A percentile compares a stretch with the other conserved stretches of the same genome.
phyloP scores from a whole-genome alignment of 1,140 invertebrate genomes.

The Bombus terrestris region DNA sequence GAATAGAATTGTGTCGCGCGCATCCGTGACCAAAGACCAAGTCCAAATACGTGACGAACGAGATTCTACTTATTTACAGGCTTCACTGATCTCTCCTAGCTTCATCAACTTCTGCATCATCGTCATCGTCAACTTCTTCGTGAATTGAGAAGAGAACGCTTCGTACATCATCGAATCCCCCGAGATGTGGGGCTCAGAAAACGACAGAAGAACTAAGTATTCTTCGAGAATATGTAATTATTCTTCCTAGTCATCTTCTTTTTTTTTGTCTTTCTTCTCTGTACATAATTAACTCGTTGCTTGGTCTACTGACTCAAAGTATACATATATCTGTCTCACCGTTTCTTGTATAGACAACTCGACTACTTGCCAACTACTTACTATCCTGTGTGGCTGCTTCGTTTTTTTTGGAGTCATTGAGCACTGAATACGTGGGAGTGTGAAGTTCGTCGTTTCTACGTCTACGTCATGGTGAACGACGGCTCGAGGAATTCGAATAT shows the following conservation, averaged over 20 bases:
- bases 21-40: not conserved
- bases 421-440: not conserved
- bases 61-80: slow-evolving; percentile 58
- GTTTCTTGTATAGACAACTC: not conserved
- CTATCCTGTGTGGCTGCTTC: slow-evolving; percentile 1
- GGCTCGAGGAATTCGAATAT: slow-evolving; percentile 54
- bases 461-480: slow-evolving; percentile 39
- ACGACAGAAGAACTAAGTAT: not conserved
- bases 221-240: too few species aligned
- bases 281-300: not conserved
- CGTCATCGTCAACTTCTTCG: not conserved
- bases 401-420: slow-evolving; percentile 1
- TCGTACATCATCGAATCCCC: slow-evolving; percentile 28
- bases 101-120: too few species aligned
- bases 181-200: slow-evolving; percentile 27
- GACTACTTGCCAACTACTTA: slow-evolving; percentile 7
- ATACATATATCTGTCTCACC: not conserved
- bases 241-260: not conserved
- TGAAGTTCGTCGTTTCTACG: slow-evolving; percentile 35
- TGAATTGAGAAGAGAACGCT: not conserved
- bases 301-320: not conserved
- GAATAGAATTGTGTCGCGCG: not conserved
- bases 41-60: slow-evolving; percentile 34
- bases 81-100: slow-evolving; percentile 1
- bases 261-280: not conserved